Base-by-base conservation (phyloP, 2,797 vertebrate genomes). In the Poecile montanus region DNA sequence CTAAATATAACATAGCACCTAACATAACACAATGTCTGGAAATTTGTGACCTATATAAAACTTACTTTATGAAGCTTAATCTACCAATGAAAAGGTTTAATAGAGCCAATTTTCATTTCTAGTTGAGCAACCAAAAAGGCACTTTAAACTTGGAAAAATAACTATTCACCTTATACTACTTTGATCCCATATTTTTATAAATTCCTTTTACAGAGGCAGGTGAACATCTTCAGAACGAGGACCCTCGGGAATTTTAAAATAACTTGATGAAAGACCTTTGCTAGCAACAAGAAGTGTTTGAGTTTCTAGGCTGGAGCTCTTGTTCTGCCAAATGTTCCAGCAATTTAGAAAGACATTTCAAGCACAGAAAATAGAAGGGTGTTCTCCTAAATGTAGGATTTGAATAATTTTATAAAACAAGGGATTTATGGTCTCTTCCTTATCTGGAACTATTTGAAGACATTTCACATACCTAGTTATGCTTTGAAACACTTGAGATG, bases 91-190 rank as follows among this genome's bases (percentile, higher is more conserved):
- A 91, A 75, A 75, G 3, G 1, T 68, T 93, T 86, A 78, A 83
- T 61, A 83, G 4, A 86, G 3, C 0, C 2, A 34, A 58, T 75
- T 88, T 88, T 85, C 6, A 57, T 83, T 91, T 88, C 86, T 63
- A 68, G 16, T 65, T 83, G 34, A 80, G 10, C 36, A 94, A 85
- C 42, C 9, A 86, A 85, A 93, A 88, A 86, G 56, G 16, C 13
- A 17, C 22, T 75, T 95, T 80, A 89, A 85, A 75, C 45, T 88
- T 76, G 34, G 30, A 53, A 78, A 94, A 89, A 80, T 57, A 87
- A 27, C 27, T 11, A 60, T 85, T 70, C 2, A 1, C 57, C 89
- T 94, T 68, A 51, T n/a, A 47, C 8, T 67, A 18, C 27, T 71
- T 77, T 65, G 30, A 89, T 88, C 25, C 16, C 9, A 23, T 71